Evolutionary conservation across 2,113 vertebrate genomes (phyloP).

Genomic region (Eurypyga helias): DNA sequence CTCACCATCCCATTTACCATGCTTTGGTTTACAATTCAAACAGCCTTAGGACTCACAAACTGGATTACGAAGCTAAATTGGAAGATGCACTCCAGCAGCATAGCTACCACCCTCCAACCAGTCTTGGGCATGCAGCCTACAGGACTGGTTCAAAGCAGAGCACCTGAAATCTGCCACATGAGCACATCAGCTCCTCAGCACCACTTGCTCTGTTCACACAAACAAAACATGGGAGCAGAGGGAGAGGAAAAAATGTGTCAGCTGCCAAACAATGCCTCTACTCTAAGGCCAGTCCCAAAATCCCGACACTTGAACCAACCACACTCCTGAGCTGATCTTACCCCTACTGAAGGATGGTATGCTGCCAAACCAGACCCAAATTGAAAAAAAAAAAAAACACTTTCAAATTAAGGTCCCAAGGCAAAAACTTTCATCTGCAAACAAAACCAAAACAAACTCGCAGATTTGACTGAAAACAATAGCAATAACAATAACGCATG

Average conservation of each 20-base stretch:
- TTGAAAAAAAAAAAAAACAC: not conserved
- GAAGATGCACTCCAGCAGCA: not conserved
- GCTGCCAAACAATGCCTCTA: not conserved
- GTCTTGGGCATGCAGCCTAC: not conserved
- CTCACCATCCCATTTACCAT: not conserved
- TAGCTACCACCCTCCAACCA: not conserved
- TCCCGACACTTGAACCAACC: not conserved
- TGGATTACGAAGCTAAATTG: not conserved
- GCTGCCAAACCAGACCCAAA: not conserved
- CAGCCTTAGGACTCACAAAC: not conserved
- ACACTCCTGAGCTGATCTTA: not conserved
- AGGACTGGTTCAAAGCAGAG: not conserved
- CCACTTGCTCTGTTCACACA: not conserved
- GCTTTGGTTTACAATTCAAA: not conserved
- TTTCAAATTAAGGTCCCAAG: not conserved
- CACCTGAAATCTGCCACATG: not conserved
- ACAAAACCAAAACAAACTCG: not conserved
- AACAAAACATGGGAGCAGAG: not conserved
- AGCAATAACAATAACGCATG: not conserved
- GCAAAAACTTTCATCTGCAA: not conserved
- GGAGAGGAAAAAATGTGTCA: not conserved
- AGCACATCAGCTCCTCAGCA: not conserved
- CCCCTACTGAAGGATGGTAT: not conserved
- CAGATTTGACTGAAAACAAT: not conserved
- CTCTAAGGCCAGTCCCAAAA: not conserved